phyloP scores from a whole-genome alignment of 1,140 invertebrate species.

The Drosophila tristis region DNA sequence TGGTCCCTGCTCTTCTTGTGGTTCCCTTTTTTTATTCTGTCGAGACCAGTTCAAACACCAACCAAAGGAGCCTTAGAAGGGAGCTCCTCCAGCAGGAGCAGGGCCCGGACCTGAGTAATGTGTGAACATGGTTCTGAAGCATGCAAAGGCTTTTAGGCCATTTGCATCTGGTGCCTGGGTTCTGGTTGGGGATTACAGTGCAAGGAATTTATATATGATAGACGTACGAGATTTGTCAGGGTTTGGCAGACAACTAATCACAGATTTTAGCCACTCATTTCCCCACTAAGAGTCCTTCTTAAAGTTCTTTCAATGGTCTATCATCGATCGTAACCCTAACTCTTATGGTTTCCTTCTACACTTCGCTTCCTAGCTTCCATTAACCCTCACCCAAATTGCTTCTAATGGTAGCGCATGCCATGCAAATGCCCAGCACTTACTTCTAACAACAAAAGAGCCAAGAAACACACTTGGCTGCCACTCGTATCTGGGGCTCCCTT shows the following conservation, averaged over 20 bases:
- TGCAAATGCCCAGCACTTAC: conserved; percentile 74
- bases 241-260: conserved; percentile 4
- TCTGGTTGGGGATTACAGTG: conserved; percentile 3
- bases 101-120: conserved; percentile 63
- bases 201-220: too few species aligned
- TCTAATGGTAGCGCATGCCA: conserved; percentile 80
- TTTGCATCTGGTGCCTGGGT: conserved; percentile 16
- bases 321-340: conserved; percentile 17
- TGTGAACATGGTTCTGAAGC: conserved; percentile 74
- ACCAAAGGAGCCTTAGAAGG: conserved; percentile 32
- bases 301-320: conserved; percentile 20
- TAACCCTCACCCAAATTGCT: conserved; percentile 71
- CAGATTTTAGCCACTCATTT: conserved; percentile 16
- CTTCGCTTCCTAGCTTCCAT: conserved; percentile 32
- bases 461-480: conserved; percentile 61
- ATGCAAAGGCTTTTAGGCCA: conserved; percentile 67
- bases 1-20: background rate
- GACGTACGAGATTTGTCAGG: background rate
- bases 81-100: conserved; percentile 27
- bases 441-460: conserved; percentile 58
- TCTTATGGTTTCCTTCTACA: conserved; percentile 14
- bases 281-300: too few species aligned
- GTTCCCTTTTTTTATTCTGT: conserved; percentile 5
- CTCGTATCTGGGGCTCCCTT: conserved; percentile 60
- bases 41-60: conserved; percentile 73